Percentiles rank a stretch among this genome's conserved stretches.
Evolutionary conservation across 2,888 invertebrate species (phyloP).

Genomic region (Apomyelois bistriatella): DNA sequence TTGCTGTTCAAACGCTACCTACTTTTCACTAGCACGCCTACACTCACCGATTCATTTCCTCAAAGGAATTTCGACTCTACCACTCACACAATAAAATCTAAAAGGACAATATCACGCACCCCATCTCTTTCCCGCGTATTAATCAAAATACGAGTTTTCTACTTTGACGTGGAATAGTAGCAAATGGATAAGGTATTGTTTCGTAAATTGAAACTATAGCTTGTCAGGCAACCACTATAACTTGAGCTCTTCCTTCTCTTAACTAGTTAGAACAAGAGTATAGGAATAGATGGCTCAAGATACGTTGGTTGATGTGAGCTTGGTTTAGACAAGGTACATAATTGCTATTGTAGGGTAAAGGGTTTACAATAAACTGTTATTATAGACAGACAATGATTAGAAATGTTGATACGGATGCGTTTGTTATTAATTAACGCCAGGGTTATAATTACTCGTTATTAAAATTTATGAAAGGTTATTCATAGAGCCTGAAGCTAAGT

Average conservation of each 20-base stretch:
- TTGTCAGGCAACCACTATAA: slow-evolving; percentile 49
- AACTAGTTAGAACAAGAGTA: slow-evolving; percentile 27
- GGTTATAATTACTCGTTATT: slow-evolving; percentile 16
- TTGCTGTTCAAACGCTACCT: slow-evolving; percentile 70
- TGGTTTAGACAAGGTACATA: slow-evolving; percentile 70
- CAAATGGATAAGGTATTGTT: slow-evolving; percentile 80
- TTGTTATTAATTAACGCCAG: slow-evolving; percentile 38
- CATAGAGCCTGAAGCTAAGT: not conserved
- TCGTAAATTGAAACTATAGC: slow-evolving; percentile 77
- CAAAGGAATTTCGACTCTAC: slow-evolving; percentile 53
- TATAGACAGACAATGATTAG: slow-evolving; percentile 62
- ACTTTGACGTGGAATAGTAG: slow-evolving; percentile 77
- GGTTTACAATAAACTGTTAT: slow-evolving; percentile 64
- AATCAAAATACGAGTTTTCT: slow-evolving; percentile 78
- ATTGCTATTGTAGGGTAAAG: slow-evolving; percentile 63
- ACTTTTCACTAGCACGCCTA: slow-evolving; percentile 79
- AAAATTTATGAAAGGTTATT: slow-evolving; percentile 17
- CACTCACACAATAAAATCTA: slow-evolving; percentile 37
- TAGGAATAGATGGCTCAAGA: slow-evolving; percentile 32
- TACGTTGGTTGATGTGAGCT: slow-evolving; percentile 40
- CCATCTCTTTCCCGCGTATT: slow-evolving; percentile 77
- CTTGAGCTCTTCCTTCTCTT: slow-evolving; percentile 41
- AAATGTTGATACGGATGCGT: slow-evolving; percentile 51
- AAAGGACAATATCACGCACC: slow-evolving; percentile 50
- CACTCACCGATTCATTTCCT: slow-evolving; percentile 51